These are phyloP conservation scores for Mola mola DNA, from an alignment of 2,113 vertebrate species.

Conservation along the genomic window DNA sequence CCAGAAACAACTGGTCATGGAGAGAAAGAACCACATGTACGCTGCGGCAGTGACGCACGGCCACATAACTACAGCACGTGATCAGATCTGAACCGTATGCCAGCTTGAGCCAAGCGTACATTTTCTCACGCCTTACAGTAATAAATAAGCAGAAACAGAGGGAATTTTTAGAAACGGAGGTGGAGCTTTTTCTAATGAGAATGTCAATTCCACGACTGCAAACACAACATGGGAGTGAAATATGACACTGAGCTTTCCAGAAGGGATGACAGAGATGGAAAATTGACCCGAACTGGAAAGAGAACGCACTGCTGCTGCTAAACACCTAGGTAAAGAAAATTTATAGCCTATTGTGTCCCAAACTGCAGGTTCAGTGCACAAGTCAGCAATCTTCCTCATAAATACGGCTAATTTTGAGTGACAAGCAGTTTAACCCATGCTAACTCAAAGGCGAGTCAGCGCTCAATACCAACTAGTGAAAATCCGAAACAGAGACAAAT, in stretches of 20 bases:
- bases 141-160: conserved; percentile 49
- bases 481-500: conserved; percentile 54
- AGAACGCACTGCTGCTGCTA: conserved; percentile 36
- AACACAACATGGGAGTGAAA: conserved; percentile 33
- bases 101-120: conserved; percentile 3
- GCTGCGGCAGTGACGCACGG: conserved; percentile 18
- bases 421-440: conserved; percentile 39
- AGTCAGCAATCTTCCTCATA: conserved; percentile 19
- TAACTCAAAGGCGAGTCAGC: conserved; percentile 45
- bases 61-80: conserved; percentile 22
- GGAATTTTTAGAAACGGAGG: conserved; percentile 21
- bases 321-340: conserved; percentile 51
- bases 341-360: conserved; percentile 46
- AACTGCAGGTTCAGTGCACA: conserved; percentile 27
- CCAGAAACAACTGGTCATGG: conserved; percentile 64
- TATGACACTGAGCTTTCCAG: conserved; percentile 56
- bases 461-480: conserved; percentile 68
- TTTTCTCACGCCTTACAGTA: conserved; percentile 33
- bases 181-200: conserved; percentile 57
- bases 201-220: conserved; percentile 56
- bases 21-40: conserved; percentile 44
- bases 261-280: conserved; percentile 42
- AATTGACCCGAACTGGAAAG: conserved; percentile 32
- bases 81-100: conserved; percentile 46
- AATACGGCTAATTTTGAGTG: conserved; percentile 50